Percentiles rank a stretch among this genome's conserved stretches.
Evolutionary conservation across 2,113 vertebrate genomes (phyloP).

Genomic region (Leucopternis melanops): DNA sequence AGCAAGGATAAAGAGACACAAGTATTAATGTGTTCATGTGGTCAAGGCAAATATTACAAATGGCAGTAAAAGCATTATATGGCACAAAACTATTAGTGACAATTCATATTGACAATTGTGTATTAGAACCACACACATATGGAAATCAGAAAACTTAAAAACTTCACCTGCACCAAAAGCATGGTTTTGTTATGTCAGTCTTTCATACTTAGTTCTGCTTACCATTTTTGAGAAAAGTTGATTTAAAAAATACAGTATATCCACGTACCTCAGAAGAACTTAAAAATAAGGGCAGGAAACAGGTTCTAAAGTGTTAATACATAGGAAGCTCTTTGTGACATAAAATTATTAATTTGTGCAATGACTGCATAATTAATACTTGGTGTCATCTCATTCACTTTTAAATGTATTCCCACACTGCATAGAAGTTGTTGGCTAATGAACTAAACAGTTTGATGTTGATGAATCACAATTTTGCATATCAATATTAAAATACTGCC

Average conservation of each 20-base stretch:
- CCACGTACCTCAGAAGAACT: neutral
- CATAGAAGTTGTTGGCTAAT: conserved; percentile 30
- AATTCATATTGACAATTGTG: accelerated
- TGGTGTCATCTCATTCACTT: conserved; percentile 30
- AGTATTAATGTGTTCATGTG: accelerated
- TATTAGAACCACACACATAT: neutral
- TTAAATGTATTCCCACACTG: conserved; percentile 44
- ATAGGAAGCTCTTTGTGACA: neutral
- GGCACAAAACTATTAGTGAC: neutral
- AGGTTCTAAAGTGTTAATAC: neutral
- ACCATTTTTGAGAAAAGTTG: neutral
- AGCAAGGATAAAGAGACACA: accelerated
- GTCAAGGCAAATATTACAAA: neutral
- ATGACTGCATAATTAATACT: conserved; percentile 50
- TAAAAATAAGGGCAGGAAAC: neutral
- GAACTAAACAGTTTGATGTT: conserved; percentile 57
- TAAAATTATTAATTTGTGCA: conserved; percentile 27
- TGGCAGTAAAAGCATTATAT: neutral
- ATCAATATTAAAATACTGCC: conserved; percentile 61
- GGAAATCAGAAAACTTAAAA: neutral
- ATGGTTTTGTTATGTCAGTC: accelerated
- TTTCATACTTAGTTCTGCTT: neutral
- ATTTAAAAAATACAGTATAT: neutral
- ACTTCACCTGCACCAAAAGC: neutral
- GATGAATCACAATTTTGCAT: conserved; percentile 49